phyloP scores from a whole-genome alignment of 2,888 invertebrate genomes.

The Bhutanitis thaidina region DNA sequence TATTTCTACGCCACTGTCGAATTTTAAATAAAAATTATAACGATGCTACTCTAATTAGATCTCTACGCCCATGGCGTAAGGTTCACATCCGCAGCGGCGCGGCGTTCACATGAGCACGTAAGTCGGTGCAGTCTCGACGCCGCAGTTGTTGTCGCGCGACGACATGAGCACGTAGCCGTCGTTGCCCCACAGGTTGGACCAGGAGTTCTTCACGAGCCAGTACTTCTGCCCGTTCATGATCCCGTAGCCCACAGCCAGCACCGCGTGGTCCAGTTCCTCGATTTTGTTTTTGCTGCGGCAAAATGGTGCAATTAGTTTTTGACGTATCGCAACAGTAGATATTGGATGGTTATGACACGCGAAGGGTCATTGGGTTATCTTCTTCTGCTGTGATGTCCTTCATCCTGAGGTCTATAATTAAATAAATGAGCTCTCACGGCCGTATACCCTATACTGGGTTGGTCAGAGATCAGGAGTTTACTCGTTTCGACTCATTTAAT shows the following conservation, averaged over 20 bases:
- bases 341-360: too few species aligned
- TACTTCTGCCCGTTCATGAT: constrained; percentile 89
- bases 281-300: constrained; percentile 83
- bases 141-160: constrained; percentile 94
- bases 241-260: constrained; percentile 95
- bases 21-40: too few species aligned
- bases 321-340: not conserved
- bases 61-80: not conserved
- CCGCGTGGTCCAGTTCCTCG: constrained; percentile 93
- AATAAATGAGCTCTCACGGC: too few species aligned
- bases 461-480: too few species aligned
- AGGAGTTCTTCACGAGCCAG: constrained; percentile 97
- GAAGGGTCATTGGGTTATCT: too few species aligned
- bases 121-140: constrained; percentile 92
- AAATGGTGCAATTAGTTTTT: too few species aligned
- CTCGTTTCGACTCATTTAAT: too few species aligned
- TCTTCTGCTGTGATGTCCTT: too few species aligned
- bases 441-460: too few species aligned
- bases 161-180: constrained; percentile 97
- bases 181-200: constrained; percentile 99
- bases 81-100: not conserved
- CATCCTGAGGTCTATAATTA: too few species aligned
- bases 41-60: not conserved
- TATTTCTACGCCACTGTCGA: too few species aligned
- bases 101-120: constrained; percentile 85